phyloP scores from a whole-genome alignment of 2,888 invertebrate genomes.

The Lacanobia wlatinum region DNA sequence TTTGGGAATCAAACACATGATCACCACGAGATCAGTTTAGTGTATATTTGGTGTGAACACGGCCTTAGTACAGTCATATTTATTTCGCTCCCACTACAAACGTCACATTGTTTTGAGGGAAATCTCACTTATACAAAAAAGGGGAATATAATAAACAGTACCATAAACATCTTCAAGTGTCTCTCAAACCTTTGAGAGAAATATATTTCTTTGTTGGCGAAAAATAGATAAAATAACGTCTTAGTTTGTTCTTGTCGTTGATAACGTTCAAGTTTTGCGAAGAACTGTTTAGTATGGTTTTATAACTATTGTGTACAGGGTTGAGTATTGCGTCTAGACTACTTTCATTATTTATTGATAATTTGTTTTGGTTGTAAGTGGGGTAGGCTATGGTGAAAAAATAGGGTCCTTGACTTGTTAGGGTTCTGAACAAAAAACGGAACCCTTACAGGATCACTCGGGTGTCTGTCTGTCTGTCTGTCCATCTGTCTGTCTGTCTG shows the following conservation, averaged over 20 bases:
- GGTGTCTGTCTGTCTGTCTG: too few species aligned
- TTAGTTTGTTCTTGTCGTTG: constrained; percentile 45
- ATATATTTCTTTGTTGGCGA: constrained; percentile 59
- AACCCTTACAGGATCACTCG: too few species aligned
- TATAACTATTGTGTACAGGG: constrained; percentile 14
- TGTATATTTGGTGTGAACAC: not conserved
- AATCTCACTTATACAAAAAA: constrained; percentile 56
- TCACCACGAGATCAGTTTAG: not conserved
- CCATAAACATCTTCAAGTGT: constrained; percentile 65
- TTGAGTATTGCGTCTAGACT: constrained; percentile 2
- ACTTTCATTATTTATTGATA: not conserved
- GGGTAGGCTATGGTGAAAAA: not conserved
- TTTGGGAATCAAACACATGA: too few species aligned
- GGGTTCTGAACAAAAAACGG: too few species aligned
- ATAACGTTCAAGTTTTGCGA: constrained; percentile 41
- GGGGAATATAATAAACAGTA: constrained; percentile 60
- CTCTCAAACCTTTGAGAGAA: constrained; percentile 44
- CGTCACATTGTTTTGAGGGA: constrained; percentile 57
- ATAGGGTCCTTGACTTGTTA: too few species aligned
- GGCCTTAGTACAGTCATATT: not conserved
- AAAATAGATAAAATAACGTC: constrained; percentile 56
- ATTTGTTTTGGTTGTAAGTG: not conserved
- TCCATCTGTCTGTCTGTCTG: too few species aligned
- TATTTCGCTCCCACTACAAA: constrained; percentile 38
- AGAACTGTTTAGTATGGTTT: constrained; percentile 37